Percentiles rank a stretch among this genome's conserved stretches.
Evolutionary conservation across 2,113 vertebrate genomes (phyloP).

Genomic region (Probosciger aterrimus): DNA sequence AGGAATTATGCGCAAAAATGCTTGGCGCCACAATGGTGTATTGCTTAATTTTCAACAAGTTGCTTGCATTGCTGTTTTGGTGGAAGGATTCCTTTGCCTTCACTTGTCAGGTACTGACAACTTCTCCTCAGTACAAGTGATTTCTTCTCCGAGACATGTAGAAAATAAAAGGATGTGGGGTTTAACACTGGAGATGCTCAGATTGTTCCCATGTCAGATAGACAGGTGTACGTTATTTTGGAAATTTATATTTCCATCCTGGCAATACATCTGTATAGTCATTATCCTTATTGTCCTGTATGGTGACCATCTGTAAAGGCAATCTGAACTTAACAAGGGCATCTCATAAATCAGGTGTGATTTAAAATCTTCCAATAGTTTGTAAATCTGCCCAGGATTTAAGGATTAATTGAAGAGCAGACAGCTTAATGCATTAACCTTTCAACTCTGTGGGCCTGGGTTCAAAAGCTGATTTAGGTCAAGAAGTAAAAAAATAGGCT

Average conservation of each 20-base stretch:
- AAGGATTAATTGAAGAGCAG: constrained; percentile 52
- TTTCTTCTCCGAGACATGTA: background rate
- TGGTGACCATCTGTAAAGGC: background rate
- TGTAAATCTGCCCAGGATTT: constrained; percentile 33
- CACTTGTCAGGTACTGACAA: background rate
- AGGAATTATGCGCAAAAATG: background rate
- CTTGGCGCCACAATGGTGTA: background rate
- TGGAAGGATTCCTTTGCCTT: background rate
- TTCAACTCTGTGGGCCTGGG: constrained; percentile 12
- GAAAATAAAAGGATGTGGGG: background rate
- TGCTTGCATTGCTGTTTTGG: background rate
- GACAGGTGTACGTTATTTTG: background rate
- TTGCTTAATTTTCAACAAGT: background rate
- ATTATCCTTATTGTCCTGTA: constrained; percentile 24
- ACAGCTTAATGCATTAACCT: constrained; percentile 68
- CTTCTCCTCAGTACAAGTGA: background rate
- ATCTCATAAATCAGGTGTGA: constrained; percentile 46
- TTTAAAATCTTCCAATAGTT: constrained; percentile 54
- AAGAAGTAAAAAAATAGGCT: constrained; percentile 13
- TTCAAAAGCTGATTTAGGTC: constrained; percentile 11
- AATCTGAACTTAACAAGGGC: background rate
- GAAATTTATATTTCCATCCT: background rate
- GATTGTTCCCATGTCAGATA: background rate
- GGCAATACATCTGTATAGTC: background rate
- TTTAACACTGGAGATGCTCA: background rate